These are phyloP conservation scores for Eurytoma californica DNA, from an alignment of 2,888 invertebrate genomes.

Conservation along the genomic window DNA sequence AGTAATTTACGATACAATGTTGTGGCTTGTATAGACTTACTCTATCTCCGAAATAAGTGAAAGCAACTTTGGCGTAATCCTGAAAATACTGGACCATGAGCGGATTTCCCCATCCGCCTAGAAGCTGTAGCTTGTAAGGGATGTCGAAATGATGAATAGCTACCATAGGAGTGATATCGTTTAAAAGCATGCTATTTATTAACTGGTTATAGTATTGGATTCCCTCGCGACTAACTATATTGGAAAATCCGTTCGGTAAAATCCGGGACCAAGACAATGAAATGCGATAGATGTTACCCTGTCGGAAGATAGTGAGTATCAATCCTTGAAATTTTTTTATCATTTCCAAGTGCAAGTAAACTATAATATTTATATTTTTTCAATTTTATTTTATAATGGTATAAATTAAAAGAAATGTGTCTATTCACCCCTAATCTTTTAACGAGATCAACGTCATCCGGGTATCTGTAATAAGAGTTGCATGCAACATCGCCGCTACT, in stretches of 20 bases:
- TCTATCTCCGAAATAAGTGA: conserved; percentile 79
- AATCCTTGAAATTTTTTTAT: neutral
- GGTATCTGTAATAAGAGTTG: conserved; percentile 81
- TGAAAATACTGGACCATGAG: conserved; percentile 80
- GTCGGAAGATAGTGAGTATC: neutral
- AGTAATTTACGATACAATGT: neutral
- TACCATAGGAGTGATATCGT: conserved; percentile 79
- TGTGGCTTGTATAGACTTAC: conserved; percentile 70
- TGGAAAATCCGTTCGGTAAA: conserved; percentile 68
- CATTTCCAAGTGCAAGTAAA: no score
- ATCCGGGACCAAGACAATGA: conserved; percentile 64
- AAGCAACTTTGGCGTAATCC: conserved; percentile 80
- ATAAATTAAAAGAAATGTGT: neutral
- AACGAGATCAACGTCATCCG: conserved; percentile 79
- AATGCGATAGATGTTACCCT: conserved; percentile 60
- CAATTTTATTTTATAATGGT: neutral
- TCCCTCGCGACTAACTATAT: conserved; percentile 82
- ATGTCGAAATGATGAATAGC: conserved; percentile 77
- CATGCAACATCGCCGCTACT: conserved; percentile 81
- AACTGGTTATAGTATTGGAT: conserved; percentile 86
- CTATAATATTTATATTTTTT: neutral
- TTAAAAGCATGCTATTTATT: conserved; percentile 81
- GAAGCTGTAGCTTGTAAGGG: conserved; percentile 80
- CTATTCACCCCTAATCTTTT: conserved; percentile 76
- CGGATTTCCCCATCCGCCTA: conserved; percentile 83